Percentiles rank a stretch among this genome's conserved stretches.
Evolutionary conservation across 2,113 vertebrate genomes (phyloP).

Genomic region (Lepus timidus): DNA sequence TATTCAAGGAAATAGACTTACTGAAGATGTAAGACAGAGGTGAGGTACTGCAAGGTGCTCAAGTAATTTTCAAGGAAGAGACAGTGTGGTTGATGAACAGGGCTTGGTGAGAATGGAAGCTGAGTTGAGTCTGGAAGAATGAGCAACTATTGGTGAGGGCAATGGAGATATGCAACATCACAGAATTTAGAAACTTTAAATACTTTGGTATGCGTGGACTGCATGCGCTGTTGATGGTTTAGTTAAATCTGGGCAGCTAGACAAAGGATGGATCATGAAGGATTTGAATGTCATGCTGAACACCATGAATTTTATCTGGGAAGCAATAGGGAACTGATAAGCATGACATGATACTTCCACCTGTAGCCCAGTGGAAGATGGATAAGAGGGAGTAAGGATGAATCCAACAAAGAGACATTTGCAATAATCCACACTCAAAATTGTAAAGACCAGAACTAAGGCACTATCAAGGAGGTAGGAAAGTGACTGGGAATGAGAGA

Average conservation of each 20-base stretch:
- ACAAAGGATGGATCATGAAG: not conserved
- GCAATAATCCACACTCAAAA: not conserved
- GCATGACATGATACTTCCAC: not conserved
- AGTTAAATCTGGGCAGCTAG: not conserved
- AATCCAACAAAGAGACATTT: not conserved
- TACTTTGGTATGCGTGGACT: fast-evolving
- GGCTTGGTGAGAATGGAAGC: not conserved
- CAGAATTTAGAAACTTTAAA: not conserved
- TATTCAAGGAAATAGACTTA: not conserved
- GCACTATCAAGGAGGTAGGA: not conserved
- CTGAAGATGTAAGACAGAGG: not conserved
- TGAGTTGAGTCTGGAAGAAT: not conserved
- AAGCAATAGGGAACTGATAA: not conserved
- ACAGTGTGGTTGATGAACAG: not conserved
- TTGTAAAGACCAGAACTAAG: not conserved
- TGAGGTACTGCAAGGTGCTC: too few species aligned
- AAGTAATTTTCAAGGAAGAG: too few species aligned
- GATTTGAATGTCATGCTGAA: not conserved
- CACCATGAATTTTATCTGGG: not conserved
- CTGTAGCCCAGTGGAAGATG: not conserved
- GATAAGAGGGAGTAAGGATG: not conserved
- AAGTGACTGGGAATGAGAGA: not conserved
- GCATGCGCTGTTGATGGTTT: not conserved
- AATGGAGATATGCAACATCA: not conserved
- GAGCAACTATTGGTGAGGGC: not conserved